These are phyloP conservation scores for Microcebus jonahi DNA, from an alignment of 2,113 vertebrate species.

Conservation along the genomic window DNA sequence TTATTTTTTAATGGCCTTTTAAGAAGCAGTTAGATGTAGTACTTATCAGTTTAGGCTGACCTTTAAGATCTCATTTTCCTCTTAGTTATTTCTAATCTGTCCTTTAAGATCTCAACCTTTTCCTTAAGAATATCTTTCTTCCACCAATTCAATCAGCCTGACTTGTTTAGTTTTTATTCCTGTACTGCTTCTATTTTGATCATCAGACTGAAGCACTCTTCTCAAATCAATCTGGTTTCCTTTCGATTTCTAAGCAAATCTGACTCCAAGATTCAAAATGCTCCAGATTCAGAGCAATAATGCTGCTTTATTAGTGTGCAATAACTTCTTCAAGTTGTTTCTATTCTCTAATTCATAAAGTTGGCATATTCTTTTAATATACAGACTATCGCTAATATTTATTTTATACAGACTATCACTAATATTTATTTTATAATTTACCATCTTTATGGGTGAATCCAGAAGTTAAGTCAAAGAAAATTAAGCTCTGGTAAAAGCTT, in stretches of 20 bases:
- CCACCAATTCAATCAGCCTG: slow-evolving; percentile 20
- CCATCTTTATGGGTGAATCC: neutral
- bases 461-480: neutral
- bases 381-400: neutral
- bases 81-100: slow-evolving; percentile 37
- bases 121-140: slow-evolving; percentile 38
- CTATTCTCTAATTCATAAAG: neutral
- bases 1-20: slow-evolving; percentile 51
- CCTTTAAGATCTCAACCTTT: slow-evolving; percentile 36
- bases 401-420: neutral
- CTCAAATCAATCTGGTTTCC: slow-evolving; percentile 34
- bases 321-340: slow-evolving; percentile 15
- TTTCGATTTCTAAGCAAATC: slow-evolving; percentile 54
- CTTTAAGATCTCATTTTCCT: slow-evolving; percentile 53
- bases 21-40: slow-evolving; percentile 33
- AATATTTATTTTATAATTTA: neutral
- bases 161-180: slow-evolving; percentile 57
- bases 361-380: slow-evolving; percentile 16
- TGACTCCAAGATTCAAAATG: slow-evolving; percentile 8
- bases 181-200: slow-evolving; percentile 25
- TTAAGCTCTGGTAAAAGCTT: neutral
- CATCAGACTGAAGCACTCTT: slow-evolving; percentile 44
- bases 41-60: slow-evolving; percentile 37
- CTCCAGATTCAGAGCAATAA: neutral
- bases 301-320: neutral